Evolutionary conservation across 2,888 invertebrate species (phyloP), one percentile per base, ranked within the genome.

Genomic region (Abrostola tripartita): DNA sequence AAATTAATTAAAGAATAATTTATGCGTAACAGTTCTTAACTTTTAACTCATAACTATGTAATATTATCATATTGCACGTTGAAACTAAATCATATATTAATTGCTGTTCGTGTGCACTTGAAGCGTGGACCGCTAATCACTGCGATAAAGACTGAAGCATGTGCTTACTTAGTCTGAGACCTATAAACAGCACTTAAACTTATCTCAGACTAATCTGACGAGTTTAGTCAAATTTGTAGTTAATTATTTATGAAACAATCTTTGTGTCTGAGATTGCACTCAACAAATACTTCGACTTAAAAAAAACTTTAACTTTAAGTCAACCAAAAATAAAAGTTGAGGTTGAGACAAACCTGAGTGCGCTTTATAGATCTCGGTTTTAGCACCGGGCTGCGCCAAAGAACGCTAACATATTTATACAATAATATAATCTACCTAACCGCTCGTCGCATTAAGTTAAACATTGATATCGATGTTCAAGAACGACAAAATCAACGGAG

Each of bases 391-490:
- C 70, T 68, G 61, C 36, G 54, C 66, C 76, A 68, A 59, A 58
- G 76, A 81, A 75, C 74, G 71, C 74, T 71, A 84, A 81, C 71
- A 81, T 71, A 75, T 76, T 79, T 65, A 55, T 66, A 73, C 74
- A 77, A 62, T 63, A 65, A 54, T 68, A 72, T 70, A 78, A 62
- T 74, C 52, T 78, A 75, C 63, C 71, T 77, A 79, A 75, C 61
- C 65, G 72, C 71, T 79, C 72, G 71, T 79, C 72, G 68, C 74
- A 75, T 70, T 67, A 65, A 66, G 73, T 79, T 47, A 14, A 47
- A 79, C 79, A 81, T 68, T 71, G 63, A 74, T 77, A 74, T 84
- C 76, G 76, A 79, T 79, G 79, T 79, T 74, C 75, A 72, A 69
- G 69, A 69, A 77, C 75, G 76, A 81, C 71, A 71, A 71, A 78